Base-by-base conservation (phyloP, 2,888 invertebrate species). In the Habroteleia sp. region DNA sequence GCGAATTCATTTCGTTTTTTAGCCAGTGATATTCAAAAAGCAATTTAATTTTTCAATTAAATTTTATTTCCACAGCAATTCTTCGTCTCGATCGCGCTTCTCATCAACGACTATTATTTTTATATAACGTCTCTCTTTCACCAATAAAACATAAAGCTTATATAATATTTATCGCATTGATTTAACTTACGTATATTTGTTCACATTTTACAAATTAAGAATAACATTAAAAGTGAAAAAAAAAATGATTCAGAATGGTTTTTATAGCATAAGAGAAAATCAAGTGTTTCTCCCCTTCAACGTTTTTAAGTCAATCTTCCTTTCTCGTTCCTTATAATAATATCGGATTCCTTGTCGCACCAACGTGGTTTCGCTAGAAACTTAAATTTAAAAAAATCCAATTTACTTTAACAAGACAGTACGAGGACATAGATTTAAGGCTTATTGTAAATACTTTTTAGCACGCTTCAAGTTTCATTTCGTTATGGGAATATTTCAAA, bases 401-500 rank as follows among this genome's bases (percentile, higher is more conserved):
- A 74, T 73, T 73, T 73, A 50, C 73, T 60, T 44, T 73, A 73
- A 73, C 73, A 66, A 73, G 72, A 65, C 58, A 50, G 63, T 65
- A 65, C 54, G 72, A 50, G 65, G 46, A 52, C 46, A 54, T 50
- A 73, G 72, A 54, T 65, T 44, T 58, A 56, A 44, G 31, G 65
- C 72, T 72, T 72, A 65, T 60, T 58, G 46, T 60, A 60, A 73
- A 60, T 72, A 72, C 73, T 73, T 73, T 73, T 65, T 65, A 56
- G 35, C 56, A 20, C 27, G 33, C 63, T 63, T 46, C 54, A 54
- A 52, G 41, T 54, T 72, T 56, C 62, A 62, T 71, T 54, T 37
- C 16, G 56, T 13, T 17, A 41, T 56, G 25, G 35, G 56, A 54
- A 56, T 66, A 66, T 66, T 56, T 31, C 39, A 50, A 56, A 48